Percentiles rank a stretch among this genome's conserved stretches.
phyloP scores from a whole-genome alignment of 1,140 invertebrate species.

The Drosophila melanica region DNA sequence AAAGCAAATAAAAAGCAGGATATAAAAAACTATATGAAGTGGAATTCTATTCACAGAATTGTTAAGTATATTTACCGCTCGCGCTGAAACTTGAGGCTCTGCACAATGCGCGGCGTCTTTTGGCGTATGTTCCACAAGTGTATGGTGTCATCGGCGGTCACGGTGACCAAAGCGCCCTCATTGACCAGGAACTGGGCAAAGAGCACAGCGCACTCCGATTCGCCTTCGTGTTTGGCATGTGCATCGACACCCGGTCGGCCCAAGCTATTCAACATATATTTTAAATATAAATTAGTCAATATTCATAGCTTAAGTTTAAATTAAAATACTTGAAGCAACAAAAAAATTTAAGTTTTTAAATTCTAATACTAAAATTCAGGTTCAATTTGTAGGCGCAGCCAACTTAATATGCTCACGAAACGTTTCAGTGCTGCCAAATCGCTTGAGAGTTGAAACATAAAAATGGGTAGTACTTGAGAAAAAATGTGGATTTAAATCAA shows the following conservation, averaged over 20 bases:
- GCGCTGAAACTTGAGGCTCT: conserved; percentile 97
- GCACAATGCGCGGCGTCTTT: conserved; percentile 96
- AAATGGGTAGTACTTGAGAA: too few species aligned
- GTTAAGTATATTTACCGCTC: conserved; percentile 90
- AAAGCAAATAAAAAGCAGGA: not conserved
- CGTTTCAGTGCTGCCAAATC: not conserved
- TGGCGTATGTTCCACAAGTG: conserved; percentile 99
- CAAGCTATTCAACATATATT: conserved; percentile 87
- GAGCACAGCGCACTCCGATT: conserved; percentile 89
- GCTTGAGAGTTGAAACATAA: too few species aligned
- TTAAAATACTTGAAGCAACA: too few species aligned
- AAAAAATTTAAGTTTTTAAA: too few species aligned
- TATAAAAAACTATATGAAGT: not conserved
- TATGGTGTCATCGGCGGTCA: conserved; percentile 96
- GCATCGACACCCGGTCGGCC: conserved; percentile 97
- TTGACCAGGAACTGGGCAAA: conserved; percentile 97
- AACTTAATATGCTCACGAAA: not conserved
- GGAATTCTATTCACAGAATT: not conserved
- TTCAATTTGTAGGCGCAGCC: not conserved
- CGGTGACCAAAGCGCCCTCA: conserved; percentile 97
- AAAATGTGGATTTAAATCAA: too few species aligned
- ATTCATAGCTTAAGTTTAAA: too few species aligned
- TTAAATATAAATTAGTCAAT: too few species aligned
- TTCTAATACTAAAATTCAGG: too few species aligned
- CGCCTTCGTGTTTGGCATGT: conserved; percentile 93